phyloP scores from a whole-genome alignment of 2,113 vertebrate species.

The Notiomystis cincta region DNA sequence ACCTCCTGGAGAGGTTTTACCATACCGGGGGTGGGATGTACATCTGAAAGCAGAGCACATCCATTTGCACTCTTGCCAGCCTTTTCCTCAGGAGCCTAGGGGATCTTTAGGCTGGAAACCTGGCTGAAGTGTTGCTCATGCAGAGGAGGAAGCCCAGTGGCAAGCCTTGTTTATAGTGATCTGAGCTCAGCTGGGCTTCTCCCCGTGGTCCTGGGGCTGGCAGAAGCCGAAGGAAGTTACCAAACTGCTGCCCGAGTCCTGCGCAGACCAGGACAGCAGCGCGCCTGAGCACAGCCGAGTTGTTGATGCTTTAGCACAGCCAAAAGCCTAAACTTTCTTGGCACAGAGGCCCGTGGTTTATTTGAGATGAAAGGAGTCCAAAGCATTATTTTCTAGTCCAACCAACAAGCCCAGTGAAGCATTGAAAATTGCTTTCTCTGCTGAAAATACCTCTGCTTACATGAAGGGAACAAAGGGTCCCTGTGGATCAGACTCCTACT shows the following conservation, averaged over 20 bases:
- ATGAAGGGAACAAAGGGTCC: slow-evolving; percentile 15
- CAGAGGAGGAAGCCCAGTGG: not conserved
- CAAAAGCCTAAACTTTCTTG: slow-evolving; percentile 23
- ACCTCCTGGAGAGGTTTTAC: not conserved
- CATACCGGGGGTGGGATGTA: rapidly evolving
- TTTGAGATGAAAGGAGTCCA: slow-evolving; percentile 51
- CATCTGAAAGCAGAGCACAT: not conserved
- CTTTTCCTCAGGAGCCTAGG: not conserved
- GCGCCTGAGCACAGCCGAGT: not conserved
- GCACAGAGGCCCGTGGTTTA: not conserved
- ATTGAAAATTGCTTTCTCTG: slow-evolving; percentile 17
- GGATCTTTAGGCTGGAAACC: not conserved
- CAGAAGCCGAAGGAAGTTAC: not conserved
- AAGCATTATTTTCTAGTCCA: slow-evolving; percentile 49
- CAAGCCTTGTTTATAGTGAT: not conserved
- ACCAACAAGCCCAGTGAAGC: slow-evolving; percentile 25
- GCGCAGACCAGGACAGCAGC: not conserved
- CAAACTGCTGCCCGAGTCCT: not conserved
- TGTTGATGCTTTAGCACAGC: not conserved
- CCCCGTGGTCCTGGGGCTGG: rapidly evolving
- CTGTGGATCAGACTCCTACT: not conserved
- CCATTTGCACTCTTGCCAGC: not conserved
- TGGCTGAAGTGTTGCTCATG: not conserved
- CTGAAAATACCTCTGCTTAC: slow-evolving; percentile 31
- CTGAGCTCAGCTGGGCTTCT: not conserved